Percentiles rank a stretch among this genome's conserved stretches.
Conservation (phyloP, 2,797 vertebrate species). For the Potorous gilbertii region DNA sequence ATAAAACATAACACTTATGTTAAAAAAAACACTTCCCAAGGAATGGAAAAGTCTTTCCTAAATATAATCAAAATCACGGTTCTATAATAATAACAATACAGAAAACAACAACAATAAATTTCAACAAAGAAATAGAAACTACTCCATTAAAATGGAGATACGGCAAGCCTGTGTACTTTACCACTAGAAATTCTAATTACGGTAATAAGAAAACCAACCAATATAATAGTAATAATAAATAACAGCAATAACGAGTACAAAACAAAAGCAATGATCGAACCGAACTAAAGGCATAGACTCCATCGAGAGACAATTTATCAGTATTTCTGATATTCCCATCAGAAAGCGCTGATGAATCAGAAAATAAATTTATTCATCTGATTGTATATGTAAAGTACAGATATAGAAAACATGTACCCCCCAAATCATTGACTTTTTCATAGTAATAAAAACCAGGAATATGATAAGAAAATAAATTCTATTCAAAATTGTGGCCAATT, state of each 20-base stretch:
- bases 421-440: neutral
- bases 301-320: neutral
- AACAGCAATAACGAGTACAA: neutral
- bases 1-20: neutral
- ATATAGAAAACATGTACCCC: neutral
- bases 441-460: neutral
- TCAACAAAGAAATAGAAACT: neutral
- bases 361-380: neutral
- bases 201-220: neutral
- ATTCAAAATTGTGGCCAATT: neutral
- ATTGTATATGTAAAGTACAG: neutral
- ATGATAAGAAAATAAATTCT: neutral
- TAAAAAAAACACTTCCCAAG: neutral
- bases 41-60: neutral
- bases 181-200: neutral
- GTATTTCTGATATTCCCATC: accelerated
- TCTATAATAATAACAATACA: neutral
- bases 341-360: neutral
- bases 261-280: neutral
- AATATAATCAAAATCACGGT: neutral
- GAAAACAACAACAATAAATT: neutral
- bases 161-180: accelerated
- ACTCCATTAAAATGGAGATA: neutral
- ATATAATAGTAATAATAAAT: neutral
- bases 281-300: neutral